Base-by-base conservation (phyloP, 2,113 vertebrate genomes). In the Aegotheles bennettii region DNA sequence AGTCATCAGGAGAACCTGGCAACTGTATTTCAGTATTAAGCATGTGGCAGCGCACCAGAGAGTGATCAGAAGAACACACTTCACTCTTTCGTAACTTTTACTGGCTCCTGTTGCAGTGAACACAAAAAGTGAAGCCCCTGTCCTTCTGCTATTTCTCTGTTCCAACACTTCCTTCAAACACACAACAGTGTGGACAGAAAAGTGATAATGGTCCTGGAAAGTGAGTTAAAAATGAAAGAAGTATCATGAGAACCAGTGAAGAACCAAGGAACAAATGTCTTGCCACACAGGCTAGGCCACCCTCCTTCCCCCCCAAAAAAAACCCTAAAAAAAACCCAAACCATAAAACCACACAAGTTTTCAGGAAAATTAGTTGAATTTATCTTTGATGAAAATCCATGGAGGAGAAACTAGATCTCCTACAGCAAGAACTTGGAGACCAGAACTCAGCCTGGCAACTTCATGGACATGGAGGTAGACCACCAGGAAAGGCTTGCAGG, bases 281-380 rank as follows among this genome's bases (percentile, higher is more conserved):
- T 71, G 74, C 10, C 23, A 19, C 5, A 71, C 3, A 60, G 3
- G 5, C 19, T 36, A 68, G 14, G 12, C 15, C 13, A 47, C 5
- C 3, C 3, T 38, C 3, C 3, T 9, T 2, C 7, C 2, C 7
- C 48, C 48, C 23, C 24, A 50, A 50, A 51, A 26, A 25, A 50
- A 50, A 25, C 24, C 23, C 23, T 23, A 50, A 50, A 77, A 42
- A 36, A 16, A 36, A 9, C 33, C 26, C 28, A 77, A 15, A n/a
- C 7, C 4, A 67, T 2, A 76, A 80, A 67, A 7, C 2, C 17
- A 42, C 9, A 47, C 5, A 47, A 59, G 9, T 56, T 76, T 53
- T 60, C 10, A 23, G 38, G 18, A 84, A 84, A 79, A 71, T 29
- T 25, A 35, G 33, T 20, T 68, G 4, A 17, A 77, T 45, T 51